These are phyloP conservation scores for Thereva nobilitata DNA, from an alignment of 2,888 invertebrate species.

Conservation along the genomic window DNA sequence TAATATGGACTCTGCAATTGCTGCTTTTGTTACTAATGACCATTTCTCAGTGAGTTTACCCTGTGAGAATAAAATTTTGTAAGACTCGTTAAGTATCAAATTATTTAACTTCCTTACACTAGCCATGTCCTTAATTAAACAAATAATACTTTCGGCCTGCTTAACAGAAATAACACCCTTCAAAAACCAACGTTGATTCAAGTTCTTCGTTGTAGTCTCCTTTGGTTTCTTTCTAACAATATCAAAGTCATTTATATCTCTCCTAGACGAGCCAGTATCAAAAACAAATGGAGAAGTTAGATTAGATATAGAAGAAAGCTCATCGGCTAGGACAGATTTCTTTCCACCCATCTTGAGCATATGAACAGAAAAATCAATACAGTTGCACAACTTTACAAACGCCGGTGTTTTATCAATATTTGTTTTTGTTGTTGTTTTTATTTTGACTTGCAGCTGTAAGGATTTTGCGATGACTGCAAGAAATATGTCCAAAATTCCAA, in stretches of 20 bases:
- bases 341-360: constrained; percentile 46
- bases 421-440: constrained; percentile 50
- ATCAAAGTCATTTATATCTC: constrained; percentile 41
- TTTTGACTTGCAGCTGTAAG: constrained; percentile 86
- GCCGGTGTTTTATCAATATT: constrained; percentile 65
- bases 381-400: constrained; percentile 54
- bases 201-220: constrained; percentile 50
- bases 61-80: constrained; percentile 57
- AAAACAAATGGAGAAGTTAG: constrained; percentile 34
- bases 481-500: constrained; percentile 86
- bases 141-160: constrained; percentile 85
- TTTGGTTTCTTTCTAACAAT: constrained; percentile 45
- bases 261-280: constrained; percentile 14
- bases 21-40: constrained; percentile 84
- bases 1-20: constrained; percentile 84
- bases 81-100: not conserved
- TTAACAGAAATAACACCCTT: constrained; percentile 81
- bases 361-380: constrained; percentile 55
- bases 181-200: constrained; percentile 77
- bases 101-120: constrained; percentile 65
- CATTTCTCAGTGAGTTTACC: constrained; percentile 84
- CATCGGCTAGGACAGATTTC: not conserved
- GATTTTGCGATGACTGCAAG: constrained; percentile 90
- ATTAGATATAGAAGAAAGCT: not conserved
- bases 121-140: constrained; percentile 88